Evolutionary conservation across 2,797 vertebrate genomes (phyloP).

Genomic region (Oryzias dopingdopingensis): DNA sequence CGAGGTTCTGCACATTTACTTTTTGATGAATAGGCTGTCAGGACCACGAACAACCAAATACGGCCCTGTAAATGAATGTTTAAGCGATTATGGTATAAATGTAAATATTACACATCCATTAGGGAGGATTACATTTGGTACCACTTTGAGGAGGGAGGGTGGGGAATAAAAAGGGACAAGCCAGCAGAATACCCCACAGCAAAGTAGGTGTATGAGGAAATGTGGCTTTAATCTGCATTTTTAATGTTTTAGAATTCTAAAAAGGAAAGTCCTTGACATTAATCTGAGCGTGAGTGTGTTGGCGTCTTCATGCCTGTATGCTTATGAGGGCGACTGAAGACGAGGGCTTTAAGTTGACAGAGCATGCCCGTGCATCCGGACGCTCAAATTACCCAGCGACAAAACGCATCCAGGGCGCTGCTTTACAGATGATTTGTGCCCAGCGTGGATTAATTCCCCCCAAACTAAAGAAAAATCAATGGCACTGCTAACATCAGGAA

Average conservation of each 20-base stretch:
- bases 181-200: slow-evolving; percentile 44
- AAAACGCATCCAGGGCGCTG: slow-evolving; percentile 51
- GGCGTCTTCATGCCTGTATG: slow-evolving; percentile 13
- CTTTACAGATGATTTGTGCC: slow-evolving; percentile 71
- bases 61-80: slow-evolving; percentile 77
- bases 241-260: slow-evolving; percentile 70
- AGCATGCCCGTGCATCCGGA: slow-evolving; percentile 72
- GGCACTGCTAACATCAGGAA: slow-evolving; percentile 59
- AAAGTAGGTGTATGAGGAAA: slow-evolving; percentile 50
- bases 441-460: slow-evolving; percentile 68
- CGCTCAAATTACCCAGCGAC: slow-evolving; percentile 68
- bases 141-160: slow-evolving; percentile 53
- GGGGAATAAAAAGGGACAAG: slow-evolving; percentile 46
- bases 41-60: slow-evolving; percentile 76
- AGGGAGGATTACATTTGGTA: slow-evolving; percentile 75
- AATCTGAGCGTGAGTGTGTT: slow-evolving; percentile 55
- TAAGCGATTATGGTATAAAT: slow-evolving; percentile 79
- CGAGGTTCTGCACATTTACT: slow-evolving; percentile 76
- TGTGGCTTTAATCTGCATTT: slow-evolving; percentile 66
- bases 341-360: slow-evolving; percentile 67
- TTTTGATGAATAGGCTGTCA: slow-evolving; percentile 85
- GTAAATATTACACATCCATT: slow-evolving; percentile 84
- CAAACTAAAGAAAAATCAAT: slow-evolving; percentile 68
- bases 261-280: slow-evolving; percentile 76
- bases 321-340: slow-evolving; percentile 32